A percentile compares a stretch with the other conserved stretches of the same genome.
phyloP scores from a whole-genome alignment of 1,140 invertebrate species.

The Sweltsa coloradensis region DNA sequence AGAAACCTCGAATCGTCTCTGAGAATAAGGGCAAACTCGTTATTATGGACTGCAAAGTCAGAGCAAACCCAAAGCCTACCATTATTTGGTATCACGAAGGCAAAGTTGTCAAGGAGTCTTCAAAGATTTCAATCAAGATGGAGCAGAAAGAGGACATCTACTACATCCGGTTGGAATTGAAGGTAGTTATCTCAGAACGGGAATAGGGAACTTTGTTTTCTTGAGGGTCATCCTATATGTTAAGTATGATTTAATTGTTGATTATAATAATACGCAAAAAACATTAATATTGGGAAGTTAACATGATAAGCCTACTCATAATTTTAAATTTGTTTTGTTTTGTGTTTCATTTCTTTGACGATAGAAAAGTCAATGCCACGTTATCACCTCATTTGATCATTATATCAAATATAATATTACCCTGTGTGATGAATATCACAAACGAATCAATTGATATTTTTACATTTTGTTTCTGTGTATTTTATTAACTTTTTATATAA shows the following conservation, averaged over 20 bases:
- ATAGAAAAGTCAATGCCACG: too few species aligned
- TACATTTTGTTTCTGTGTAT: too few species aligned
- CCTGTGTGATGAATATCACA: too few species aligned
- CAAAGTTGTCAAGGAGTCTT: conserved; percentile 60
- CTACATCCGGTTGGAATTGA: conserved; percentile 78
- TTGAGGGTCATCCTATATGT: too few species aligned
- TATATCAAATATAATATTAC: too few species aligned
- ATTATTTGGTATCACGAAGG: conserved; percentile 88
- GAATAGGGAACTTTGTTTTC: too few species aligned
- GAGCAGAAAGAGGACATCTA: conserved; percentile 76
- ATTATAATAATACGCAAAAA: conserved; percentile 8
- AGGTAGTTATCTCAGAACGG: conserved; percentile 41
- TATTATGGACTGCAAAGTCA: conserved; percentile 95
- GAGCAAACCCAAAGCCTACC: conserved; percentile 83
- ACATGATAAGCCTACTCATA: conserved; percentile 1
- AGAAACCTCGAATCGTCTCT: conserved; percentile 91
- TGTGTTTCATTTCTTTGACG: too few species aligned
- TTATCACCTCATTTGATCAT: too few species aligned
- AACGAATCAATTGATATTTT: too few species aligned
- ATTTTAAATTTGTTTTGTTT: too few species aligned
- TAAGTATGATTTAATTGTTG: background rate
- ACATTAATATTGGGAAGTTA: background rate
- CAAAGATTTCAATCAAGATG: conserved; percentile 65
- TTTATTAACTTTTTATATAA: too few species aligned
- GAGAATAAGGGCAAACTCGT: conserved; percentile 91